Evolutionary conservation across 2,888 invertebrate species (phyloP).

Genomic region (Ganaspis brasiliensis): DNA sequence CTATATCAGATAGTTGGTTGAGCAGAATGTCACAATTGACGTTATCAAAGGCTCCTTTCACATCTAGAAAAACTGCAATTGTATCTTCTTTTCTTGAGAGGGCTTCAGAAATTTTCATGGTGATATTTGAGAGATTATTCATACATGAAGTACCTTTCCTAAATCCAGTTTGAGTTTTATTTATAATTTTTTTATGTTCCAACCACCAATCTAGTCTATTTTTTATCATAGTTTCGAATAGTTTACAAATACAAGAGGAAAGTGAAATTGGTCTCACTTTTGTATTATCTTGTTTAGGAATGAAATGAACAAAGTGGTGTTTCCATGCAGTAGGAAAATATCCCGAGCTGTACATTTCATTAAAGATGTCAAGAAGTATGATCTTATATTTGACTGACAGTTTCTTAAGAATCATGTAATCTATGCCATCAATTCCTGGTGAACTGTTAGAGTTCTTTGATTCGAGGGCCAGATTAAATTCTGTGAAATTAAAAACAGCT

Average conservation of each 20-base stretch:
- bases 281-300: slow-evolving; percentile 15
- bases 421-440: slow-evolving; percentile 42
- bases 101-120: slow-evolving; percentile 9
- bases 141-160: slow-evolving; percentile 17
- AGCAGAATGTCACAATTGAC: background rate
- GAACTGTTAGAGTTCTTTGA: slow-evolving; percentile 22
- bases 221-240: slow-evolving; percentile 44
- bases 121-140: slow-evolving; percentile 28
- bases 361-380: slow-evolving; percentile 39
- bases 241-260: slow-evolving; percentile 37
- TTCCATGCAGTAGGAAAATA: slow-evolving; percentile 29
- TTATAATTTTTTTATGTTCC: background rate
- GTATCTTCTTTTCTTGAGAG: background rate
- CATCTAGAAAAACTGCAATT: slow-evolving; percentile 20
- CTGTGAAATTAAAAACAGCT: slow-evolving; percentile 13
- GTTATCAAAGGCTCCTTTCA: slow-evolving; percentile 26
- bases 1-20: background rate
- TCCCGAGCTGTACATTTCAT: slow-evolving; percentile 1
- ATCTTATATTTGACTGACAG: slow-evolving; percentile 33
- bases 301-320: slow-evolving; percentile 32
- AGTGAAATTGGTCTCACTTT: slow-evolving; percentile 41
- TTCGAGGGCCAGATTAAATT: slow-evolving; percentile 43
- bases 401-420: slow-evolving; percentile 6
- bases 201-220: slow-evolving; percentile 43
- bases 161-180: slow-evolving; percentile 30